phyloP scores from a whole-genome alignment of 2,888 invertebrate species.

The Emesis furor region DNA sequence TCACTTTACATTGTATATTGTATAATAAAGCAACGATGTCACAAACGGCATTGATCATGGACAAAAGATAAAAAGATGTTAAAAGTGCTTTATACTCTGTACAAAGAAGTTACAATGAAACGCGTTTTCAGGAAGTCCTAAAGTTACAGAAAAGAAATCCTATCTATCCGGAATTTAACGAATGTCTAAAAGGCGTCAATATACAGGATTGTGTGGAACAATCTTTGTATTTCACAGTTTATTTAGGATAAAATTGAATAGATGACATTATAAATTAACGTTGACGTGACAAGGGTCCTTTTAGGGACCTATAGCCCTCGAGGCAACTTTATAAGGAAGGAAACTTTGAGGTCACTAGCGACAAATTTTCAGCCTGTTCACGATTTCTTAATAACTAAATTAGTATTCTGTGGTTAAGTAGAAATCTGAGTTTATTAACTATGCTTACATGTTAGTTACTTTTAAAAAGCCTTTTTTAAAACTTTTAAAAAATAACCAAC shows the following conservation, averaged over 20 bases:
- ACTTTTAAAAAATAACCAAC: too few relatives aligned
- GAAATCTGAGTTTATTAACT: too few relatives aligned
- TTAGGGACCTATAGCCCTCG: slow-evolving; percentile 12
- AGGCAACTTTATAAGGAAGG: slow-evolving; percentile 7
- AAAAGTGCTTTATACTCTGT: not conserved
- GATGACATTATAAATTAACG: slow-evolving; percentile 32
- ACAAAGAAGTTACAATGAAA: slow-evolving; percentile 9
- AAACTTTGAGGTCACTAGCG: slow-evolving; percentile 22
- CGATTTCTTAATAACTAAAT: slow-evolving; percentile 33
- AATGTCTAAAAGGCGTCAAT: not conserved
- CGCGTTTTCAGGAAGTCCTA: not conserved
- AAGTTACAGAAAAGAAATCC: not conserved
- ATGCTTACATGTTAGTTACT: too few relatives aligned
- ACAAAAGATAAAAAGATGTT: not conserved
- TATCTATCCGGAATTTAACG: not conserved
- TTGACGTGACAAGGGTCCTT: slow-evolving; percentile 41
- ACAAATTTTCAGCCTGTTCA: slow-evolving; percentile 13
- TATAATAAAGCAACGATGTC: not conserved
- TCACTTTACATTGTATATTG: not conserved
- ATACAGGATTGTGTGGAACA: not conserved
- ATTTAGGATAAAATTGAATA: slow-evolving; percentile 35
- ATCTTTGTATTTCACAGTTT: slow-evolving; percentile 23
- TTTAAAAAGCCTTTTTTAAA: too few relatives aligned
- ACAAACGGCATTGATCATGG: not conserved
- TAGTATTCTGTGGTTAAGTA: slow-evolving; percentile 3